Evolutionary conservation across 2,113 vertebrate species (phyloP).

Genomic region (Callospermophilus lateralis): DNA sequence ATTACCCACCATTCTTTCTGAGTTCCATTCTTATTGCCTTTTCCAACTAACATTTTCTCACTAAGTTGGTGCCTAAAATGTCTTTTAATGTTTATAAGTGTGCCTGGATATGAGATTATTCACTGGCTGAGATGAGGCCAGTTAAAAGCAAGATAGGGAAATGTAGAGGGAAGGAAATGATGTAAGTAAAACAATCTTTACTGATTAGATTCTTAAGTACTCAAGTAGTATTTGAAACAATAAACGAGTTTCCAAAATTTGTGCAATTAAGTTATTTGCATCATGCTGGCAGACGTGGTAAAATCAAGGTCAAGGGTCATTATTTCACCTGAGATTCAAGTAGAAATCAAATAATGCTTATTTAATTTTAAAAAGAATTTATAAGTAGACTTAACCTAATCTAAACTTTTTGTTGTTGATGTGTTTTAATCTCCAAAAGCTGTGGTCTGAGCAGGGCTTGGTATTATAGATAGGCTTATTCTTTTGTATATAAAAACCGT

Average conservation of each 20-base stretch:
- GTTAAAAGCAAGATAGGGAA: neutral
- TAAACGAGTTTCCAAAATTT: slow-evolving; percentile 43
- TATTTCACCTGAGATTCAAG: neutral
- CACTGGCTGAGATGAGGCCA: neutral
- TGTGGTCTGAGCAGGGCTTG: neutral
- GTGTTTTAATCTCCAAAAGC: neutral
- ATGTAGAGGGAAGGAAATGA: slow-evolving; percentile 12
- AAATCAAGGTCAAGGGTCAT: neutral
- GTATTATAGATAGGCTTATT: neutral
- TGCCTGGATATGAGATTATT: neutral
- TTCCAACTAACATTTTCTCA: neutral
- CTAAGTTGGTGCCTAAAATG: neutral
- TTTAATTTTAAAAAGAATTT: neutral
- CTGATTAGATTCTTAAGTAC: slow-evolving; percentile 6
- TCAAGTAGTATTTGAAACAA: neutral
- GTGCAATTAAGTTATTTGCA: neutral
- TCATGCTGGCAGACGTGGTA: neutral
- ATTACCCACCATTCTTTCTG: neutral
- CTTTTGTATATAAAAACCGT: neutral
- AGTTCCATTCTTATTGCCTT: neutral
- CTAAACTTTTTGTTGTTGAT: neutral
- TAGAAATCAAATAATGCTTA: neutral
- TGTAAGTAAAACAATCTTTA: neutral
- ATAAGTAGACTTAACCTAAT: neutral
- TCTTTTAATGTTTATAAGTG: neutral